These are phyloP conservation scores for Geococcyx californianus DNA, from an alignment of 2,113 vertebrate species.

Conservation along the genomic window DNA sequence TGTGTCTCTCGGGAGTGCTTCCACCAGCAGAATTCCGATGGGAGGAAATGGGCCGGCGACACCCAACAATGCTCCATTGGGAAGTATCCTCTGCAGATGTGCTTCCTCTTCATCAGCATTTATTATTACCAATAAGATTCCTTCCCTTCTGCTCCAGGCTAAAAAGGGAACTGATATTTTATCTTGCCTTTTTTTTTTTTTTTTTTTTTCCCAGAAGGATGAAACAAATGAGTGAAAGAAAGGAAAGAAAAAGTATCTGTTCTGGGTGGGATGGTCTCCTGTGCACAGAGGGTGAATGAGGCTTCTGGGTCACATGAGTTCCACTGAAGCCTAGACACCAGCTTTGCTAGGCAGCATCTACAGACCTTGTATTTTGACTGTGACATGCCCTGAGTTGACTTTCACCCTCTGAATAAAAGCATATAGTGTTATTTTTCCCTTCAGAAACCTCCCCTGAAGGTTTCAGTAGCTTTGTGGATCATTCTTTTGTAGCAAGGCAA, in stretches of 20 bases:
- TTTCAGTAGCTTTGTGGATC: background rate
- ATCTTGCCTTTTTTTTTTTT: background rate
- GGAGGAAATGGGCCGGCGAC: slow-evolving; percentile 31
- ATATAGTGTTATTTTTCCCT: background rate
- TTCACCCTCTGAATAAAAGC: background rate
- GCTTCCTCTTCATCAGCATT: slow-evolving; percentile 27
- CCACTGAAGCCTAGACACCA: background rate
- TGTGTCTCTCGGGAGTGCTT: background rate
- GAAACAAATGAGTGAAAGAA: background rate
- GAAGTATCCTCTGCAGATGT: slow-evolving; percentile 34
- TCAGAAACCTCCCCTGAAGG: background rate
- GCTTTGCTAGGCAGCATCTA: background rate
- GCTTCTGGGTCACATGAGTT: background rate
- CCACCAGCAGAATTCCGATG: slow-evolving; percentile 15
- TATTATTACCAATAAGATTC: background rate
- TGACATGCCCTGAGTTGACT: background rate
- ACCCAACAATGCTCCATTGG: slow-evolving; percentile 5
- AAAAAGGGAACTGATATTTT: background rate
- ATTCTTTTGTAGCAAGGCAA: background rate
- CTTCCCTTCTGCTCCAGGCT: slow-evolving; percentile 13
- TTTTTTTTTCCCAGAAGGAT: background rate
- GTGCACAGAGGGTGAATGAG: background rate
- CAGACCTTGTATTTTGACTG: background rate
- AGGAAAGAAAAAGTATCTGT: background rate
- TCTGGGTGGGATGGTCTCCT: background rate